Evolutionary conservation across 2,888 invertebrate genomes (phyloP), one percentile per base, ranked within the genome.

Genomic region (Spodoptera exigua): DNA sequence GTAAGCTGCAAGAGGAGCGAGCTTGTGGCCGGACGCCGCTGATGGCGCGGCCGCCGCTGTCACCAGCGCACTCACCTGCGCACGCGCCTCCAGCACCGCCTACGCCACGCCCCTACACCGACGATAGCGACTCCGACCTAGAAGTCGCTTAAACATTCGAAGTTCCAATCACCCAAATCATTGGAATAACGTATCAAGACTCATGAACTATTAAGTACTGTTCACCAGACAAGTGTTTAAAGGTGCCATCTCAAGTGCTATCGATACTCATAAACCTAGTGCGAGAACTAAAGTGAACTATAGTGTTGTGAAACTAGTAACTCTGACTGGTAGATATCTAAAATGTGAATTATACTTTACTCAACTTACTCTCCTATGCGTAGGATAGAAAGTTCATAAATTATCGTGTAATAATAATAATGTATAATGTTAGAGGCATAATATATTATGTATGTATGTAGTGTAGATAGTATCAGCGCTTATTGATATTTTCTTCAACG

Each of bases 1-100:
- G 98, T 61, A 97, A 97, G 89, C 88, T 98, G 65, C 97, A 97
- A 85, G 96, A 98, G 88, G 98, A 98, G 86, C 95, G 97, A 67
- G 86, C 87, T 9, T 92, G 92, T 74, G 94, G 93, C 13, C 89
- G 93, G 32, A 86, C 89, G 14, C 86, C 91, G 54, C 82, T 90
- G 43, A 76, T 88, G 41, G 77, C 87, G 79, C 82, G 85, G 57
- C 76, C 84, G 70, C 83, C 81, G 65, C 76, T 80, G 45, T 78
- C 83, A 32, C 80, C 82, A 76, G 81, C 77, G 81, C 61, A 79
- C 63, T 78, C 83, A 10, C 83, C 78, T 10, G 81, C 85, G 39
- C 89, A 79, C 63, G 78, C 57, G 78, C 79, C 79, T 41, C 83
- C 84, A 39, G 82, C 87, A 44, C 89, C 88, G 0, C 86, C 85